These are phyloP conservation scores for Lagorchestes hirsutus DNA, from an alignment of 2,797 vertebrate species.

Conservation along the genomic window DNA sequence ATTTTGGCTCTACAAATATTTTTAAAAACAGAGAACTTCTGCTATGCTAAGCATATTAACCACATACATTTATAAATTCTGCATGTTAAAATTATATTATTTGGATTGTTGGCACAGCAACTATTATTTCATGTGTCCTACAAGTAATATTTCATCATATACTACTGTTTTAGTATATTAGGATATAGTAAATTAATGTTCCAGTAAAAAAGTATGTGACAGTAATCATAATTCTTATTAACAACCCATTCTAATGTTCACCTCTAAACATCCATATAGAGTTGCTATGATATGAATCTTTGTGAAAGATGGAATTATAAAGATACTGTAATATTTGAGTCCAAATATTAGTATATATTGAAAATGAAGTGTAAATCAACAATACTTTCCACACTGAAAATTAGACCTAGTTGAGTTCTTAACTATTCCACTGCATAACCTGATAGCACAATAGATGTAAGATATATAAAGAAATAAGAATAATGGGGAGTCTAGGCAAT, in stretches of 20 bases:
- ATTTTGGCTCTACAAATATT: constrained; percentile 40
- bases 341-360: constrained; percentile 58
- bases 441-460: constrained; percentile 35
- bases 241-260: constrained; percentile 29
- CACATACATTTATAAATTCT: constrained; percentile 31
- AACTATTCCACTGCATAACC: constrained; percentile 55
- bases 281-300: constrained; percentile 35
- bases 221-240: constrained; percentile 50
- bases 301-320: constrained; percentile 71
- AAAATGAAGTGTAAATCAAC: constrained; percentile 70
- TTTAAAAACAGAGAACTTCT: constrained; percentile 34
- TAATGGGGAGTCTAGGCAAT: constrained; percentile 43
- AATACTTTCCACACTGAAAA: constrained; percentile 58
- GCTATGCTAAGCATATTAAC: constrained; percentile 1
- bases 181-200: constrained; percentile 58
- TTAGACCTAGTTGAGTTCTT: constrained; percentile 56
- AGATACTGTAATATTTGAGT: constrained; percentile 45
- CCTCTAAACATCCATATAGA: constrained; percentile 29
- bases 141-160: constrained; percentile 18
- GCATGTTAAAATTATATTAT: constrained; percentile 24
- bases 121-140: not conserved
- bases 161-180: constrained; percentile 9
- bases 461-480: constrained; percentile 68
- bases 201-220: constrained; percentile 9
- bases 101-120: constrained; percentile 5